Conservation (phyloP, 2,797 vertebrate species). For the Phrynocephalus guinanensis region DNA sequence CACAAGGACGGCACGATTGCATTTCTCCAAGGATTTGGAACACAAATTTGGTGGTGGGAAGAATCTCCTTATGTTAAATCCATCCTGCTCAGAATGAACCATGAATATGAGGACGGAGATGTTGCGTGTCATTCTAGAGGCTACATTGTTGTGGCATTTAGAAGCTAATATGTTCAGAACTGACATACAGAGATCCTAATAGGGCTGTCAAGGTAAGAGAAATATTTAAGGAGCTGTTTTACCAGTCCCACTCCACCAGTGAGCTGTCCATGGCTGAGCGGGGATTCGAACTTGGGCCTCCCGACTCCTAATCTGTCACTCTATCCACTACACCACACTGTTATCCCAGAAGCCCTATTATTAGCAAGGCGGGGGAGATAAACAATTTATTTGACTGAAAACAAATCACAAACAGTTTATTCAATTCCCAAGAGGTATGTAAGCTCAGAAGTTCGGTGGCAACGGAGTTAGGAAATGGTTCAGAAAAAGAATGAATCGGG, state of each 20-base stretch:
- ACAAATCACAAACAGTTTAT: conserved; percentile 18
- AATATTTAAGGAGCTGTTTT: no score
- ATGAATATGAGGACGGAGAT: not conserved
- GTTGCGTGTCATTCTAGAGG: no score
- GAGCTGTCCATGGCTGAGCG: no score
- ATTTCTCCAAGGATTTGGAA: not conserved
- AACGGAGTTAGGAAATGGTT: no score
- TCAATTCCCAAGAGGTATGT: not conserved
- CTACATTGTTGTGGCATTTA: not conserved
- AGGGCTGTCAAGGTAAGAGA: no score
- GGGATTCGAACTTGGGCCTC: no score
- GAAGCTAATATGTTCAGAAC: no score
- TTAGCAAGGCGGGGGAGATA: not conserved
- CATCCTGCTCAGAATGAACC: not conserved
- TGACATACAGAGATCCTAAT: no score
- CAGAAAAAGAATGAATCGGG: no score
- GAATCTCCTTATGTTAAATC: not conserved
- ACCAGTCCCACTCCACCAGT: no score
- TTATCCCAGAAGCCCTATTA: not conserved
- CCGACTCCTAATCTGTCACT: no score
- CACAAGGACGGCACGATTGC: not conserved
- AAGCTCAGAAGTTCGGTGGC: not conserved
- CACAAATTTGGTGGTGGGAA: not conserved
- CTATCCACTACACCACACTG: not conserved
- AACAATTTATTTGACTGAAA: not conserved